Conservation (phyloP, 1,140 invertebrate genomes). For the Grapholita molesta region DNA sequence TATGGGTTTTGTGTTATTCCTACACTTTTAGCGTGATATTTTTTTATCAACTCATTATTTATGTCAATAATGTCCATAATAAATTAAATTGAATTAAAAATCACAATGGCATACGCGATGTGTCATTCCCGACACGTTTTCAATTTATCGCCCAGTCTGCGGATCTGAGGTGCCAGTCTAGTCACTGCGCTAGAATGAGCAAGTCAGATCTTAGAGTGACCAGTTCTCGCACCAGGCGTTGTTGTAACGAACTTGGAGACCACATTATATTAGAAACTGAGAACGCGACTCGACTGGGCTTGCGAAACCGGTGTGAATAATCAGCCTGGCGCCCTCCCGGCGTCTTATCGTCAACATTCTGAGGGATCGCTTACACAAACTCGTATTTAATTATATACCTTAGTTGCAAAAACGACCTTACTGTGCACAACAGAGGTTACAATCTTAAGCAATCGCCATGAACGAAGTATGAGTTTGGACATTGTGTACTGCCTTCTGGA, state of each 20-base stretch:
- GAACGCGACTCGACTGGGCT: neutral
- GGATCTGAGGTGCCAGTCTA: neutral
- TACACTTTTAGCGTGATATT: neutral
- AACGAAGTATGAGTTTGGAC: neutral
- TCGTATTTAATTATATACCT: neutral
- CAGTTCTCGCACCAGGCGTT: neutral
- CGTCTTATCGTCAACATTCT: constrained; percentile 4
- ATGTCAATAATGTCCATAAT: neutral
- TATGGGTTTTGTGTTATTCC: too few relatives aligned
- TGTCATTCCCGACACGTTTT: constrained; percentile 59
- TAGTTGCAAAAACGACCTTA: neutral
- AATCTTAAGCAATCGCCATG: neutral
- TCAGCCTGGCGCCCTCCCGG: neutral
- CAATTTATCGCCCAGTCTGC: constrained; percentile 47
- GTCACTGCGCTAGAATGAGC: too few relatives aligned
- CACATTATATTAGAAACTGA: neutral
- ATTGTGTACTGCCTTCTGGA: neutral
- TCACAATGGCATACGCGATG: constrained; percentile 17
- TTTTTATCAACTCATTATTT: neutral
- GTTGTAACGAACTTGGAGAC: neutral
- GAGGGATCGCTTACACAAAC: neutral
- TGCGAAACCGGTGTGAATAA: neutral
- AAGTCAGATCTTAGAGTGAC: neutral
- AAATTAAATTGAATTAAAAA: constrained; percentile 7
- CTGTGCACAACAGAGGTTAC: neutral